Conservation (phyloP, 2,888 invertebrate species). For the Eupithecia vulgata region DNA sequence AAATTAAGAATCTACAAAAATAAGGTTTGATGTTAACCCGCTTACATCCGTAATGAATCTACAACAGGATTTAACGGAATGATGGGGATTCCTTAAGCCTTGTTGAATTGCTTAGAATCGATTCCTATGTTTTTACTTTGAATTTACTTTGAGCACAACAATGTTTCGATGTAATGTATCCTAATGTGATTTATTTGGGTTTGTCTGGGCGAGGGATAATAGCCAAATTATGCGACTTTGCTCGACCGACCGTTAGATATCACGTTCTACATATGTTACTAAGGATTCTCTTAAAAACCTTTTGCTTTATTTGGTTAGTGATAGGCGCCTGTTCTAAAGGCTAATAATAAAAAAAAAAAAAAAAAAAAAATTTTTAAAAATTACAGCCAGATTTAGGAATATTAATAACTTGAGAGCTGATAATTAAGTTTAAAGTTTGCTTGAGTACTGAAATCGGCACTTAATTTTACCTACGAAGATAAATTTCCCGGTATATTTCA, state of each 20-base stretch:
- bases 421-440: slow-evolving; percentile 8
- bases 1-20: slow-evolving; percentile 32
- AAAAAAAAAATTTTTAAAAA: too few relatives aligned
- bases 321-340: background rate
- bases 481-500: background rate
- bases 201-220: slow-evolving; percentile 38
- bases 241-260: slow-evolving; percentile 33
- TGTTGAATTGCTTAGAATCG: slow-evolving; percentile 39
- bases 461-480: slow-evolving; percentile 48
- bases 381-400: background rate
- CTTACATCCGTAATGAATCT: slow-evolving; percentile 2
- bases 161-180: slow-evolving; percentile 35
- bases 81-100: slow-evolving; percentile 34
- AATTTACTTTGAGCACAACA: slow-evolving; percentile 32
- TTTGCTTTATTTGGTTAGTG: background rate
- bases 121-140: slow-evolving; percentile 30
- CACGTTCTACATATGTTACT: slow-evolving; percentile 22
- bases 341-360: too few relatives aligned
- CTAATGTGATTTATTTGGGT: slow-evolving; percentile 45
- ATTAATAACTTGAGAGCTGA: slow-evolving; percentile 1
- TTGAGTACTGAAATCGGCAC: slow-evolving; percentile 64
- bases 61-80: slow-evolving; percentile 10
- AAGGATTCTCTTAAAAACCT: slow-evolving; percentile 1
- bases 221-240: slow-evolving; percentile 39
- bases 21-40: too few relatives aligned